Evolutionary conservation across 2,797 vertebrate genomes (phyloP).

Genomic region (Erithacus rubecula): DNA sequence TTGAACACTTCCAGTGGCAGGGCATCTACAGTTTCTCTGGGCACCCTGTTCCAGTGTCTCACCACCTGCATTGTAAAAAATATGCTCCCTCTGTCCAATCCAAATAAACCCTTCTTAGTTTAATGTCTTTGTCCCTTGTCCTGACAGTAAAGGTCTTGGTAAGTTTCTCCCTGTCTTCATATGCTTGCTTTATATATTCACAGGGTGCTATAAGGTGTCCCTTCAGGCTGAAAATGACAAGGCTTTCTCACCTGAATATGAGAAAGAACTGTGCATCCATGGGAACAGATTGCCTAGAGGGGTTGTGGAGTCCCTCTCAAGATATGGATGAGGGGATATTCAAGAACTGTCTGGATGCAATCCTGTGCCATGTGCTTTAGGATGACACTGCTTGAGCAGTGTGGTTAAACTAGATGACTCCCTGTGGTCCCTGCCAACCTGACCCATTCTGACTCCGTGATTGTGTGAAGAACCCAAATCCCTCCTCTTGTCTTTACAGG

Average conservation of each 20-base stretch:
- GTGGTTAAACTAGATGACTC: background rate
- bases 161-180: background rate
- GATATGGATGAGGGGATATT: background rate
- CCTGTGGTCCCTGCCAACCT: background rate
- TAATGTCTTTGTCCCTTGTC: background rate
- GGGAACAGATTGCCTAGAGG: background rate
- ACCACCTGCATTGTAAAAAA: background rate
- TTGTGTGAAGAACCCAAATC: background rate
- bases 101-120: background rate
- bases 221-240: background rate
- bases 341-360: background rate
- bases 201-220: background rate
- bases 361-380: background rate
- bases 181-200: background rate
- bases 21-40: background rate
- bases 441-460: background rate
- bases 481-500: background rate
- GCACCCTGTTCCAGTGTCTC: background rate
- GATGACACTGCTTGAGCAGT: background rate
- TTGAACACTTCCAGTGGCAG: background rate
- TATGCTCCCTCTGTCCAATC: background rate
- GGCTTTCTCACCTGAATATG: background rate
- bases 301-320: background rate
- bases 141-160: background rate
- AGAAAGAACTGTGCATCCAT: fast-evolving